phyloP scores from a whole-genome alignment of 2,888 invertebrate genomes.

The Eupithecia centaureata region DNA sequence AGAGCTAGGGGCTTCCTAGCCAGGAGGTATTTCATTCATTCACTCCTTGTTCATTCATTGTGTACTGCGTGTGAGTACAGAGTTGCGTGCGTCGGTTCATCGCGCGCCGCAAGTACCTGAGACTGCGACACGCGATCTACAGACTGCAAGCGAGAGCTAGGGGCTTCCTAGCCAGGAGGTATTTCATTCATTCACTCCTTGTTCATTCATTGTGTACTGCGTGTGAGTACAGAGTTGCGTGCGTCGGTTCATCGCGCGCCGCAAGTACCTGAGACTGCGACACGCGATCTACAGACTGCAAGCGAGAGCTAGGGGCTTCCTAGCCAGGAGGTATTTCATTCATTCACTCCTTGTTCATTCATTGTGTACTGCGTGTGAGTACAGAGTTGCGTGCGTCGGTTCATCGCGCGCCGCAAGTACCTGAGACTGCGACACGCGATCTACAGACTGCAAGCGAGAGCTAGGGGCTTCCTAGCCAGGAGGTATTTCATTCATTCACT shows the following conservation, averaged over 20 bases:
- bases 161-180: no score
- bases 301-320: no score
- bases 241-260: constrained; percentile 91
- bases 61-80: constrained; percentile 96
- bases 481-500: constrained; percentile 70
- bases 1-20: background rate
- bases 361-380: constrained; percentile 92
- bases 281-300: no score
- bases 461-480: no score
- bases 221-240: constrained; percentile 97
- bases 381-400: constrained; percentile 95
- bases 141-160: no score
- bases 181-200: no score
- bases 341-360: background rate
- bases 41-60: constrained; percentile 39
- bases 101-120: constrained; percentile 87
- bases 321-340: no score
- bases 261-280: no score
- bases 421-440: constrained; percentile 86
- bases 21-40: background rate
- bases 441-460: constrained; percentile 90
- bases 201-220: constrained; percentile 85
- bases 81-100: constrained; percentile 94
- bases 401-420: constrained; percentile 90
- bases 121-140: no score